These are phyloP conservation scores for Drosophila paucipuncta DNA, from an alignment of 2,888 invertebrate species.

Conservation along the genomic window DNA sequence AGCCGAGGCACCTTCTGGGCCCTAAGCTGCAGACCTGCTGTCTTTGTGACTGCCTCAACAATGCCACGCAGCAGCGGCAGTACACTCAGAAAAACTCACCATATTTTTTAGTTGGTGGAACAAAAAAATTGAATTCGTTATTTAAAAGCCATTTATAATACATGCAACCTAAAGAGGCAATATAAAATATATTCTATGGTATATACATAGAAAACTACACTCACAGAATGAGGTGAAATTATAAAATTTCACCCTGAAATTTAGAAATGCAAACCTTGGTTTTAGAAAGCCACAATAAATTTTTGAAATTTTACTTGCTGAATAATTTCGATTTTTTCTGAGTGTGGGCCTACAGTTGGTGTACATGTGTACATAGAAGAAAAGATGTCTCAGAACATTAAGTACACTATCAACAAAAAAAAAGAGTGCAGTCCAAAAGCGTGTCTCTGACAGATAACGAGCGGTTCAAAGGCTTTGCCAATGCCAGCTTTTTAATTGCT, in stretches of 20 bases:
- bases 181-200: background rate
- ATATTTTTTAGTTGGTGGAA: no score
- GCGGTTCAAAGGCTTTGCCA: constrained; percentile 68
- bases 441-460: constrained; percentile 65
- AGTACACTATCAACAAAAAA: constrained; percentile 22
- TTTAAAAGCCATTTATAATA: background rate
- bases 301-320: background rate
- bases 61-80: constrained; percentile 4
- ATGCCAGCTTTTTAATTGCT: constrained; percentile 69
- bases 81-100: background rate
- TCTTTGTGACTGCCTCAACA: constrained; percentile 56
- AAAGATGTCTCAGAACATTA: constrained; percentile 68
- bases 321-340: background rate
- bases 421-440: constrained; percentile 59
- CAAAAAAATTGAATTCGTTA: background rate
- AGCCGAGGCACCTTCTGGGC: constrained; percentile 56
- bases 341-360: background rate
- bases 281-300: background rate
- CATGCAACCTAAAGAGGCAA: background rate
- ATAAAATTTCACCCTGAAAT: background rate
- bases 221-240: background rate
- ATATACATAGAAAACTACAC: background rate
- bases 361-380: constrained; percentile 34
- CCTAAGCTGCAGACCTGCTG: constrained; percentile 53
- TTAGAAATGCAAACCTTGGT: background rate